Base-by-base conservation (phyloP, 2,113 vertebrate genomes). In the Ageneiosus marmoratus region DNA sequence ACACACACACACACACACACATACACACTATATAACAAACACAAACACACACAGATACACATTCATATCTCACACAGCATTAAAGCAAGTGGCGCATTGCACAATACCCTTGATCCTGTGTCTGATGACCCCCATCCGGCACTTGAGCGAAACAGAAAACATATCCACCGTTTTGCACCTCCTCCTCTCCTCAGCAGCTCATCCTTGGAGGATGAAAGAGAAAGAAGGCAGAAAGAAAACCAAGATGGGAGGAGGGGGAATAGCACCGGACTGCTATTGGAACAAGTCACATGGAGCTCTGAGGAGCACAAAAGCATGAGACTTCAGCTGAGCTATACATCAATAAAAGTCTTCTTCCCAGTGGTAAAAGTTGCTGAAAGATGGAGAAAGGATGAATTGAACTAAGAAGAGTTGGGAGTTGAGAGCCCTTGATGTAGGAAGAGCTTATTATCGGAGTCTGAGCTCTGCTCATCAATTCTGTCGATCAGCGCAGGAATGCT, bases 101-200 rank as follows among this genome's bases (percentile, higher is more conserved):
- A 90, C 89, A 53, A 0, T 96, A 96, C 96, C 96, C 95, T 96
- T 96, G 86, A 86, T 95, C 87, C 93, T 92, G 58, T 92, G 95
- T 91, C 93, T 96, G 94, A 96, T 92, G 93, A 97, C 94, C 91
- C 96, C 96, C 75, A 97, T 92, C 83, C 94, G 95, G 89, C 96
- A 97, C 94, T 96, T 97, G 79, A 97, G 93, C 34, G 96, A 96
- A 86, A 97, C 94, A 13, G 96, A 95, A 79, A 97, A 96, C 96
- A 97, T 97, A 92, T 91, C 91, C 89, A 89, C 53, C 44, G 84
- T 82, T 74, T 37, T 62, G 65, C 80, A 32, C 89, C 82, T 86
- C 89, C 69, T 88, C 84, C 46, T 89, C 77, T 91, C 86, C 82
- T 89, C 88, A 87, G 89, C 86, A 83, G 91, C 88, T 91, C 90